Percentiles rank a stretch among this genome's conserved stretches.
Evolutionary conservation across 2,888 invertebrate species (phyloP).

Genomic region (Acleris literana): DNA sequence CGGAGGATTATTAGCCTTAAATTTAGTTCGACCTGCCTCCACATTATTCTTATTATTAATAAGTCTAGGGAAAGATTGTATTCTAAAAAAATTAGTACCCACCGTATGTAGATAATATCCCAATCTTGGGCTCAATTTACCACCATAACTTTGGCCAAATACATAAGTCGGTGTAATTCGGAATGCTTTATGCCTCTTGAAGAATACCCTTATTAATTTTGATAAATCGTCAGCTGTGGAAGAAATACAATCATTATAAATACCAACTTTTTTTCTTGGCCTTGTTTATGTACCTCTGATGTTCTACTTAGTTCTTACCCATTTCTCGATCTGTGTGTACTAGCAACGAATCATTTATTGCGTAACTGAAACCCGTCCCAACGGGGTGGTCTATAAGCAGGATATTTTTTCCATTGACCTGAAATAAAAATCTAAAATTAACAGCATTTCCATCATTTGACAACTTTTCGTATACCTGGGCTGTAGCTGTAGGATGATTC

Average conservation of each 20-base stretch:
- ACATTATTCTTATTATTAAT: no score
- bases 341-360: slow-evolving; percentile 70
- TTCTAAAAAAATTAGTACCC: slow-evolving; percentile 39
- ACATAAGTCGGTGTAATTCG: slow-evolving; percentile 90
- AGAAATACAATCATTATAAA: slow-evolving; percentile 25
- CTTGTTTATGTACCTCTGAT: no score
- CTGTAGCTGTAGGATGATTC: no score
- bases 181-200: slow-evolving; percentile 87
- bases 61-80: no score
- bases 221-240: slow-evolving; percentile 88
- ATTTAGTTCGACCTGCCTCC: no score
- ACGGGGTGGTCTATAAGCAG: slow-evolving; percentile 96
- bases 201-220: slow-evolving; percentile 87
- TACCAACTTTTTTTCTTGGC: no score
- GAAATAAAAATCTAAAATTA: slow-evolving; percentile 24
- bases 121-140: slow-evolving; percentile 89
- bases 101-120: slow-evolving; percentile 68
- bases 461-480: no score
- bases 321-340: slow-evolving; percentile 66
- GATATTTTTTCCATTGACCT: slow-evolving; percentile 90
- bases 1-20: no score
- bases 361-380: slow-evolving; percentile 93
- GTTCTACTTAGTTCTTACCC: slow-evolving; percentile 53
- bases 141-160: slow-evolving; percentile 95
- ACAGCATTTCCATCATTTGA: neutral